Conservation (phyloP, 2,797 vertebrate species). For the Echiichthys vipera region DNA sequence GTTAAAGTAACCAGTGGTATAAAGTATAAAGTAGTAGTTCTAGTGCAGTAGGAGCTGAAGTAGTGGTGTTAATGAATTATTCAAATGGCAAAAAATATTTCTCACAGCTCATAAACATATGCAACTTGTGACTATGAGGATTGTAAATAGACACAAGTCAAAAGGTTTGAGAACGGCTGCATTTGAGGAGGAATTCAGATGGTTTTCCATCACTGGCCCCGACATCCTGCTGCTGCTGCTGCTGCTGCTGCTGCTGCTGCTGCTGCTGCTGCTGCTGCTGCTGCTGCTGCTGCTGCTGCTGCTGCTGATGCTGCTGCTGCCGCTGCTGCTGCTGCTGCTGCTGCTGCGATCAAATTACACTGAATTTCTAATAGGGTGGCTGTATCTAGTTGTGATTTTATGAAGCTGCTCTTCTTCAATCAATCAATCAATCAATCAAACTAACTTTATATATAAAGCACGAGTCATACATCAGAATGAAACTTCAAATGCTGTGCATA, state of each 20-base stretch:
- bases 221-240: not conserved
- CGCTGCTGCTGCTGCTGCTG: not conserved
- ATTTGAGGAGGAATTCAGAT: not conserved
- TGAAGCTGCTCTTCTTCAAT: not conserved
- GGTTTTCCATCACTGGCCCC: not conserved
- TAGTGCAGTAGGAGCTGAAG: not conserved
- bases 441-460: no score
- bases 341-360: slow-evolving; percentile 1
- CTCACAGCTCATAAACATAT: not conserved
- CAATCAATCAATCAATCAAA: no score
- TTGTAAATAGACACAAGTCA: no score
- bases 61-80: not conserved
- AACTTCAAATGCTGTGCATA: no score
- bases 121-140: no score
- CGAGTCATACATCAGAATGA: no score
- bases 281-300: slow-evolving; percentile 5
- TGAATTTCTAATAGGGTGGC: not conserved
- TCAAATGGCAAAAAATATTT: not conserved
- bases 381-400: not conserved
- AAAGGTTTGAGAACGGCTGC: not conserved
- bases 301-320: slow-evolving; percentile 1
- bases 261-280: slow-evolving; percentile 5
- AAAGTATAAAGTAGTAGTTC: not conserved
- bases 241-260: slow-evolving; percentile 2
- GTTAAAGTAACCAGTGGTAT: no score